Base-by-base conservation (phyloP, 2,888 invertebrate genomes). In the Conchocele bisecta region DNA sequence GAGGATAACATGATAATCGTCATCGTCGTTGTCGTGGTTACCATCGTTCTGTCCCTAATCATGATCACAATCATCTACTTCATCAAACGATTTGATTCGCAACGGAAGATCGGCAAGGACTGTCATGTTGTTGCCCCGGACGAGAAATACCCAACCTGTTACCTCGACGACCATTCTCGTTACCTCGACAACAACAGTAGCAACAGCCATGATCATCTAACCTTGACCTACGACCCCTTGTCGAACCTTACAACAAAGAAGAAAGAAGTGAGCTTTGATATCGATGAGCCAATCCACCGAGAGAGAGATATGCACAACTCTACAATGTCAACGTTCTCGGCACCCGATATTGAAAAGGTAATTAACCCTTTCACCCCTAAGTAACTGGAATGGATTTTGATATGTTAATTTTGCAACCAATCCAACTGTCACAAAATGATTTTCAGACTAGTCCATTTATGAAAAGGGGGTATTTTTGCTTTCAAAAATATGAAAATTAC, bases 11-110 rank as follows among this genome's bases (percentile, higher is more conserved):
- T 81, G 4, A 57, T 78, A 15, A 83, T 83, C 39, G 79, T 81
- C 2, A 74, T 82, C 1, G 72, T 78, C 50, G 83, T 83, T 46
- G 79, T 83, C 29, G 63, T 82, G 22, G 69, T 81, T 17, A 83
- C 83, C 2, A 56, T 75, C 22, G 63, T 83, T 9, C 70, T 82
- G 20, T 83, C 83, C 0, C 67, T 78, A n/a, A 72, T 70, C 17
- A 81, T 83, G 63, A 65, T 81, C 29, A 42, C 71, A 9, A 72
- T 79, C 1, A 83, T 83, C 17, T 76, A 75, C 31, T 78, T 83
- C 57, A 66, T 83, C 17, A 41, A 78, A 56, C 73, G 74, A 28
- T 73, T 81, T 60, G 82, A 83, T 59, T 69, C 67, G 26, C 60
- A 72, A 17, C 68, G 54, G 39, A 76, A 76, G 33, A 54, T 69